Percentiles rank a stretch among this genome's conserved stretches.
These are phyloP conservation scores for Diarsia dahlii DNA, from an alignment of 2,888 invertebrate genomes.

Conservation along the genomic window DNA sequence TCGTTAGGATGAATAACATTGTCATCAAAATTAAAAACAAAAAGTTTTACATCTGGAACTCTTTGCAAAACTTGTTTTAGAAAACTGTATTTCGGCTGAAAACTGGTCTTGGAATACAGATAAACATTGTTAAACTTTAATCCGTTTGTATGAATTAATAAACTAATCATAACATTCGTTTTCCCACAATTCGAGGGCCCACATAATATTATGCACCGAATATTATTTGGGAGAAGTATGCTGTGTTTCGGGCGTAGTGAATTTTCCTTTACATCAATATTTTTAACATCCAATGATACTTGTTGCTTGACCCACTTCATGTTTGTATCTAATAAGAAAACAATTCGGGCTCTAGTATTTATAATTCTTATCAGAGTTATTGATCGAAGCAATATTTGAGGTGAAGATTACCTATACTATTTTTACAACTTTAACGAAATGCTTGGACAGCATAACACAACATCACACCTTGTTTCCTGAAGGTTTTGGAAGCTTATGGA, in stretches of 20 bases:
- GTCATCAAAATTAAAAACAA: not conserved
- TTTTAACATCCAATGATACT: not conserved
- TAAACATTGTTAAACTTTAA: slow-evolving; percentile 10
- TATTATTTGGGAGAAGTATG: slow-evolving; percentile 1
- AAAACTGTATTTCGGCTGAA: slow-evolving; percentile 1
- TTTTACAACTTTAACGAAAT: no score
- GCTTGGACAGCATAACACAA: no score
- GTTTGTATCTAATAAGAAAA: not conserved
- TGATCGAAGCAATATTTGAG: no score
- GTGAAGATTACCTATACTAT: no score
- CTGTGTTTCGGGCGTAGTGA: not conserved
- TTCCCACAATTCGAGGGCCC: not conserved
- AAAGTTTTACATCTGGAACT: not conserved
- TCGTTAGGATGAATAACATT: slow-evolving; percentile 1
- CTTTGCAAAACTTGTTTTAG: not conserved
- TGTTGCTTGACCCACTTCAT: slow-evolving; percentile 5
- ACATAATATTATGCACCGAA: slow-evolving; percentile 7
- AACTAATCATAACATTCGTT: slow-evolving; percentile 1
- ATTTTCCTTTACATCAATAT: no score
- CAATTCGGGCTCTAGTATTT: not conserved
- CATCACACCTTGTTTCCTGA: no score
- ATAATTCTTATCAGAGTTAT: not conserved
- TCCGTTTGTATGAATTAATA: not conserved
- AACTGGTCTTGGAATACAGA: slow-evolving; percentile 8
- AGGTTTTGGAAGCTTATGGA: no score